Conservation (phyloP, 2,797 vertebrate genomes). For the Pseudochirops corinnae region DNA sequence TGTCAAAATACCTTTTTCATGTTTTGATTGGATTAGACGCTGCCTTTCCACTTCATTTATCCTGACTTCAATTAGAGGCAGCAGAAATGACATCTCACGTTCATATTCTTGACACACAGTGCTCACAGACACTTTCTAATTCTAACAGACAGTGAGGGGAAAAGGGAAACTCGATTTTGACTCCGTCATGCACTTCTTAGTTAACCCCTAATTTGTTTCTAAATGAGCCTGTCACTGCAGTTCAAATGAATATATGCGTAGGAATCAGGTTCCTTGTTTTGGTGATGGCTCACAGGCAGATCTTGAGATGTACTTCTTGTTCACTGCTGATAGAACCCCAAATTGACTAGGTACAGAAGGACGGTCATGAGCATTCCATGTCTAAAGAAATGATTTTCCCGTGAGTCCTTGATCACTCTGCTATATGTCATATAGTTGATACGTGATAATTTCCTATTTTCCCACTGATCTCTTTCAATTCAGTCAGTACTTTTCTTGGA, state of each 20-base stretch:
- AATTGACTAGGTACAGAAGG: constrained; percentile 24
- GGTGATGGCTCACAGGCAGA: constrained; percentile 55
- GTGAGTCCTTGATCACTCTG: constrained; percentile 21
- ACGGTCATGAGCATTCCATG: not conserved
- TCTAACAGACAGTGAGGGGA: constrained; percentile 86
- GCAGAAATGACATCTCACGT: constrained; percentile 84
- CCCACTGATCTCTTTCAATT: not conserved
- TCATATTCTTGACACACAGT: constrained; percentile 85
- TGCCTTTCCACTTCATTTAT: constrained; percentile 90
- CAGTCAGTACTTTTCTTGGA: not conserved
- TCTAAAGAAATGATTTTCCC: constrained; percentile 47
- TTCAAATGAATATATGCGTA: constrained; percentile 78
- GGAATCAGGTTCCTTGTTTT: constrained; percentile 67
- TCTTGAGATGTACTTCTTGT: constrained; percentile 5
- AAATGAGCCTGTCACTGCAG: constrained; percentile 87
- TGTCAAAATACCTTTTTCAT: constrained; percentile 90
- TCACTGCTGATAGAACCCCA: constrained; percentile 41
- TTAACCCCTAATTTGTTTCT: constrained; percentile 90
- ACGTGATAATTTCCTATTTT: not conserved
- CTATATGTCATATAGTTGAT: not conserved
- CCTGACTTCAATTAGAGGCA: constrained; percentile 87
- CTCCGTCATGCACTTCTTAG: constrained; percentile 86
- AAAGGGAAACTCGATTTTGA: constrained; percentile 85
- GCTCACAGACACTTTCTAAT: constrained; percentile 86
- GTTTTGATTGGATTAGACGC: constrained; percentile 89